Evolutionary conservation across 2,888 invertebrate species (phyloP).

Genomic region (Tipula helvola): DNA sequence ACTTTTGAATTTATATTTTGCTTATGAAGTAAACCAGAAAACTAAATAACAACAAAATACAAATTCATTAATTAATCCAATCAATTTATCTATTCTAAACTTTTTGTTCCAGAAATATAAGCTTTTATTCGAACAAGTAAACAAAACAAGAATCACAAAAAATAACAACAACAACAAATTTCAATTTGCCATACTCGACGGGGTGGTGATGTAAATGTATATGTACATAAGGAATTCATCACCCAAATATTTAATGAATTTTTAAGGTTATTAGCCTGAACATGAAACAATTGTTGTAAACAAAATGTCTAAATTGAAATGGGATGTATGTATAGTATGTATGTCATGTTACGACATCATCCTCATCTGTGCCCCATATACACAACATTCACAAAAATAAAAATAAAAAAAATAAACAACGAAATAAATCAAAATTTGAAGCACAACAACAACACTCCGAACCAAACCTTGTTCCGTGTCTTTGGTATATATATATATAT

Average conservation of each 20-base stretch:
- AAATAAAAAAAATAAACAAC: neutral
- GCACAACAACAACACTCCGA: neutral
- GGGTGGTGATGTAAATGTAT: neutral
- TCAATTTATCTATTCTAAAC: neutral
- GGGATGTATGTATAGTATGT: neutral
- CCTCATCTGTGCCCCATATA: neutral
- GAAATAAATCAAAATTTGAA: neutral
- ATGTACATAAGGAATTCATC: neutral
- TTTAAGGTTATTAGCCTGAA: neutral
- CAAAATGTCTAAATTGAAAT: neutral
- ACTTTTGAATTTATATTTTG: neutral
- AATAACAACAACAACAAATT: neutral
- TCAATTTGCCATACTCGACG: neutral
- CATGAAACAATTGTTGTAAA: neutral
- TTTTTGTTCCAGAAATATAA: neutral
- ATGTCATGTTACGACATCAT: neutral
- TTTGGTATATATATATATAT: neutral
- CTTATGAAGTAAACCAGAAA: neutral
- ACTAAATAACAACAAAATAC: neutral
- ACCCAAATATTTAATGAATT: neutral
- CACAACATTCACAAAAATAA: neutral
- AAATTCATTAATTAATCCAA: neutral
- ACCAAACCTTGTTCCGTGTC: neutral
- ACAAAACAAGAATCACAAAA: no score
- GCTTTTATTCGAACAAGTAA: neutral